phyloP scores from a whole-genome alignment of 2,113 vertebrate species.

The Uropsilus gracilis region DNA sequence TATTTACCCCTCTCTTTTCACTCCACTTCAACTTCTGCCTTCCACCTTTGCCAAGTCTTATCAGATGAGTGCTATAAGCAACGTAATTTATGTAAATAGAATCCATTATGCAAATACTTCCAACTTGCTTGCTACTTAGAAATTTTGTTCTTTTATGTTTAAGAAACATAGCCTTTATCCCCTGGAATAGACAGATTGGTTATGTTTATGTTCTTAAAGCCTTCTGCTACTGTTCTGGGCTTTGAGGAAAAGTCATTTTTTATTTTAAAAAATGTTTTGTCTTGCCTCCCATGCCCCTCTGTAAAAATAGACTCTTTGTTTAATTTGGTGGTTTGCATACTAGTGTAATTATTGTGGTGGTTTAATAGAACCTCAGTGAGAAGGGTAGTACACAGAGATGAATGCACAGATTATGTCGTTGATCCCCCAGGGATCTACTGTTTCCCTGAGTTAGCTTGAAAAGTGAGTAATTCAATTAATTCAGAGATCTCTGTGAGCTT shows the following conservation, averaged over 20 bases:
- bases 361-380: constrained; percentile 55
- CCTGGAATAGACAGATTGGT: constrained; percentile 73
- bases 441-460: constrained; percentile 55
- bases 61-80: constrained; percentile 70
- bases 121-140: constrained; percentile 77
- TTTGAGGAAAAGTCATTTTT: constrained; percentile 76
- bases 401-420: constrained; percentile 58
- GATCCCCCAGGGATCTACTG: constrained; percentile 1
- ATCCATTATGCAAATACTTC: constrained; percentile 79
- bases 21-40: constrained; percentile 39
- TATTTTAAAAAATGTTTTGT: constrained; percentile 74
- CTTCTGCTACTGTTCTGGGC: constrained; percentile 67
- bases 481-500: constrained; percentile 66
- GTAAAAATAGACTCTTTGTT: constrained; percentile 74
- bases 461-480: constrained; percentile 74
- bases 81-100: constrained; percentile 80
- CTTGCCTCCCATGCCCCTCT: constrained; percentile 29
- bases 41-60: constrained; percentile 59
- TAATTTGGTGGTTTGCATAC: constrained; percentile 71
- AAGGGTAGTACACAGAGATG: constrained; percentile 50
- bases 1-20: constrained; percentile 29
- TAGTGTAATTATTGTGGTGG: constrained; percentile 35
- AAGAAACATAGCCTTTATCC: constrained; percentile 79
- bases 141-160: constrained; percentile 77
- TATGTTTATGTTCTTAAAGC: constrained; percentile 76